Conservation (phyloP, 2,113 vertebrate species). For the Pardalotus punctatus region DNA sequence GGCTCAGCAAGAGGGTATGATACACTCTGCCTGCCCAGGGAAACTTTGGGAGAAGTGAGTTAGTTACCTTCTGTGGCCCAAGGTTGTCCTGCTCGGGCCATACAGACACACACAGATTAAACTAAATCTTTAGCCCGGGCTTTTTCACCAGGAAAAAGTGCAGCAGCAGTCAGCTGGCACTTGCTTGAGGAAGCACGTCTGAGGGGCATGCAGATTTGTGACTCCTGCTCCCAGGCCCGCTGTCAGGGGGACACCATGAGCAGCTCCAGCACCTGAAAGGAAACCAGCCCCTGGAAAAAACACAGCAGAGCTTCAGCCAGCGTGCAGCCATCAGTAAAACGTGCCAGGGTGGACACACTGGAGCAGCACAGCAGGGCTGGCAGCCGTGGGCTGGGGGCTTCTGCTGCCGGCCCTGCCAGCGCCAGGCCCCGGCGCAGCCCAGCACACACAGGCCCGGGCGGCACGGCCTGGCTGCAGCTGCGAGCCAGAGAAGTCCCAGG, state of each 20-base stretch:
- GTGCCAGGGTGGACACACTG: background rate
- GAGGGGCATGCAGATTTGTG: background rate
- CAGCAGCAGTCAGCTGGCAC: background rate
- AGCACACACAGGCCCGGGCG: accelerated
- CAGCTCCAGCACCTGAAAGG: background rate
- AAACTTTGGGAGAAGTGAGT: background rate
- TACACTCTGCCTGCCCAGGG: background rate
- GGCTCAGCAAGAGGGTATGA: background rate
- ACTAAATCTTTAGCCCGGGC: background rate
- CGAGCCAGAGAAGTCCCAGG: background rate
- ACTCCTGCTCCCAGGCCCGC: accelerated
- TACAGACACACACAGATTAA: background rate
- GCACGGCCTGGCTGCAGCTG: background rate
- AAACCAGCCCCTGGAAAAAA: background rate
- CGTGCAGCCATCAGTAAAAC: background rate
- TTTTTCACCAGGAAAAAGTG: background rate
- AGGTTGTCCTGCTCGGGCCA: accelerated
- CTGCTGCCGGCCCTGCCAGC: background rate
- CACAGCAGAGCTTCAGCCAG: background rate
- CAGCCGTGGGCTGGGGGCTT: background rate
- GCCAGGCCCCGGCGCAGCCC: accelerated
- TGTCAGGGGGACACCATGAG: accelerated
- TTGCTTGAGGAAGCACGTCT: background rate
- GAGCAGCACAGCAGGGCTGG: background rate
- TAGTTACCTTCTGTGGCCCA: background rate